phyloP scores from a whole-genome alignment of 2,113 vertebrate genomes.

The Charadrius vociferus region DNA sequence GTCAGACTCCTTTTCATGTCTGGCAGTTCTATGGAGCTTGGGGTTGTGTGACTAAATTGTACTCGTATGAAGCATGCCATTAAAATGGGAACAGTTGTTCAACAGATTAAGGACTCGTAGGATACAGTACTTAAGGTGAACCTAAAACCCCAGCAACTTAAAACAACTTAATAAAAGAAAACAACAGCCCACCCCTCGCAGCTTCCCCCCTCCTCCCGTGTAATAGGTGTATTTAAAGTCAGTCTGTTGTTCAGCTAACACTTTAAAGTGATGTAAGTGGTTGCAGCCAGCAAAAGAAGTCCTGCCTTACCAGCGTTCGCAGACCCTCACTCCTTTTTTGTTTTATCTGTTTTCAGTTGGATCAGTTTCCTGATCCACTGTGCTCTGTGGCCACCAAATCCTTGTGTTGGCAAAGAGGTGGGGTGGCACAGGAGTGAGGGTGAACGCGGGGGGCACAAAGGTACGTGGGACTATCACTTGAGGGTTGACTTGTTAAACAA shows the following conservation, averaged over 20 bases:
- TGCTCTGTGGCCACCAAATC: neutral
- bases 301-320: neutral
- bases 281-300: neutral
- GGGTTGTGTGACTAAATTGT: conserved; percentile 16
- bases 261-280: neutral
- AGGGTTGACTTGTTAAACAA: neutral
- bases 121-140: neutral
- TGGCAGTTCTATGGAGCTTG: conserved; percentile 17
- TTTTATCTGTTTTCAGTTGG: neutral
- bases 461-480: neutral
- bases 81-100: neutral
- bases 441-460: neutral
- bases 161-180: neutral
- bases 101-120: neutral
- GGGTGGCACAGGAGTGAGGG: neutral
- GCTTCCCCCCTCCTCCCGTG: neutral
- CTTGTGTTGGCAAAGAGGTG: neutral
- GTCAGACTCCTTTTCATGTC: conserved; percentile 19
- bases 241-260: neutral
- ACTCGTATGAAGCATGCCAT: neutral
- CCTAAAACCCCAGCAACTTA: neutral
- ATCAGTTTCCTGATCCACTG: neutral
- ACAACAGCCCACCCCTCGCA: neutral
- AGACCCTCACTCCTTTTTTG: neutral
- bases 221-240: neutral